Base-by-base conservation (phyloP, 2,797 vertebrate species). In the Diglossa cyanea region DNA sequence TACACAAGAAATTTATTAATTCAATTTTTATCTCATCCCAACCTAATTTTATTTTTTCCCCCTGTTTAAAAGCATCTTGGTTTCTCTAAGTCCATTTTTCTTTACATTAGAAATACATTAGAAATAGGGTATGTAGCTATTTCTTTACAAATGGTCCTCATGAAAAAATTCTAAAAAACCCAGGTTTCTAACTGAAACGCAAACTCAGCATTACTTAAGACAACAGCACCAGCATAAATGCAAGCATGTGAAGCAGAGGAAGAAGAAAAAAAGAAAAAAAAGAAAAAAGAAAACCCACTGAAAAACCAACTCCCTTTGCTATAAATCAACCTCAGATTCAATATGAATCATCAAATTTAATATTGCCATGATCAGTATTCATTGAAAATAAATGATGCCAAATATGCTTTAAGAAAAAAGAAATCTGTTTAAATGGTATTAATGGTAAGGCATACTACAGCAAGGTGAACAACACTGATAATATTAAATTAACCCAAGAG, bases 401-500 rank as follows among this genome's bases (percentile, higher is more conserved):
- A 98, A 97, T 97, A 97, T 89, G 90, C 96, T 98, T 97, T 97
- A 97, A 97, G 95, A 96, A 96, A 95, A 97, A 96, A 92, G 81
- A 94, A 97, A 97, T 97, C 96, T 97, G 94, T 97, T 98, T 97
- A 98, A 98, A 97, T 97, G 93, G 95, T 96, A 97, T 96, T 98
- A 98, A 97, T 97, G 94, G 97, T 97, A 97, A 97, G 95, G 96
- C 91, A 95, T 96, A 95, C 77, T 95, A 95, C 91, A 96, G 96
- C 97, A 98, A 98, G 98, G 98, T 98, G 98, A 98, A 97, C 95
- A 97, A 97, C 96, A 96, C 97, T 97, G 98, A 98, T 98, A 98
- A 98, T 98, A 98, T 98, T 98, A 98, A 98, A 98, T 98, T 98
- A 98, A 98, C 97, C 98, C 98, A 98, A 97, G 98, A 98, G 97